These are phyloP conservation scores for cat (Felis catus) DNA, from an alignment of 2,113 vertebrate genomes.

Conservation along the genomic window DNA sequence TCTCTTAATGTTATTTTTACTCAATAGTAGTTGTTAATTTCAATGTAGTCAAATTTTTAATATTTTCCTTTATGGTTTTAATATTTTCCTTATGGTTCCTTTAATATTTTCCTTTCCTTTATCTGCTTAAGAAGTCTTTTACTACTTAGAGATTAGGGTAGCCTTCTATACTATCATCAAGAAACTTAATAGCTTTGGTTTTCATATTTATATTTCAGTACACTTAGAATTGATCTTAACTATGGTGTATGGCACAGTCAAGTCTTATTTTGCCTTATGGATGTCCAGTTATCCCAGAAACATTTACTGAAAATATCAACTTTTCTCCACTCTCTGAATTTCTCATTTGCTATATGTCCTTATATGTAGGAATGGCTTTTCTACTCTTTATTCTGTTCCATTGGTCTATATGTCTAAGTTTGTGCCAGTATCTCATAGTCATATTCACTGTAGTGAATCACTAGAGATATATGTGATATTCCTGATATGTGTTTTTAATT, in stretches of 20 bases:
- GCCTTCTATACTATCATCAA: background rate
- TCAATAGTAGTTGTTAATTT: background rate
- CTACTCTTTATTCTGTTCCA: background rate
- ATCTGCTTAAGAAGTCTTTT: background rate
- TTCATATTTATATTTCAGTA: background rate
- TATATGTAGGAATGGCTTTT: background rate
- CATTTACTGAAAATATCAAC: background rate
- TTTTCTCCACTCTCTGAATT: background rate
- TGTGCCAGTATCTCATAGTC: background rate
- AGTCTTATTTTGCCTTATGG: background rate
- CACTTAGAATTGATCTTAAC: background rate
- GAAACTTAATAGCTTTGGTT: background rate
- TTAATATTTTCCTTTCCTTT: background rate
- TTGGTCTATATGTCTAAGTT: background rate
- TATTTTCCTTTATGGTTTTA: background rate
- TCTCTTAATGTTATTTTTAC: background rate
- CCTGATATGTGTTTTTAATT: background rate
- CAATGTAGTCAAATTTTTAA: background rate
- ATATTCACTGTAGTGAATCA: background rate
- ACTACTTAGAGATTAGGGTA: background rate
- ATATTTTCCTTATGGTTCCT: background rate
- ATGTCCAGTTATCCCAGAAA: background rate
- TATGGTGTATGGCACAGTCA: background rate
- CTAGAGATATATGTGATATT: background rate
- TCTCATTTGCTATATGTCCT: background rate